phyloP scores from a whole-genome alignment of 2,797 vertebrate species.

The Clangula hyemalis region DNA sequence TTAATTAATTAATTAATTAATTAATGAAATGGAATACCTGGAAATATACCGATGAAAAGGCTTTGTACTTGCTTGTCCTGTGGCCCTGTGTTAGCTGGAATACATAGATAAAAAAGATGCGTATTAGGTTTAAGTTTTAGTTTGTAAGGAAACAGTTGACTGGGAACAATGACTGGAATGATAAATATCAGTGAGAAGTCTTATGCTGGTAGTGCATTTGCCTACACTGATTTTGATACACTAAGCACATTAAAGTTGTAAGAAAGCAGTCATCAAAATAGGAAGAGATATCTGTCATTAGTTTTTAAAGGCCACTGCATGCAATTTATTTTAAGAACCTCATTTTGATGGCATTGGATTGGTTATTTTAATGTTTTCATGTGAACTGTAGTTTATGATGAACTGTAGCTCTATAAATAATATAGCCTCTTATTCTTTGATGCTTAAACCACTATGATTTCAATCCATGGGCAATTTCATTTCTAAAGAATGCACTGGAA shows the following conservation, averaged over 20 bases:
- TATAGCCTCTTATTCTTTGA: neutral
- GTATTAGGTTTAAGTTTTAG: neutral
- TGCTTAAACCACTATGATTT: neutral
- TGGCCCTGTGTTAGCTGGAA: neutral
- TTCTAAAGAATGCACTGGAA: slow-evolving; percentile 9
- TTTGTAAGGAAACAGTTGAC: neutral
- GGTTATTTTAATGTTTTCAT: neutral
- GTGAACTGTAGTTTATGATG: neutral
- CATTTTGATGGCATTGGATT: neutral
- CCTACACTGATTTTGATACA: neutral
- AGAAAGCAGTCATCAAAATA: neutral
- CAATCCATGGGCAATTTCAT: neutral
- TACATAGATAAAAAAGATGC: neutral
- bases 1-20: neutral
- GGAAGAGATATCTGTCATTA: neutral
- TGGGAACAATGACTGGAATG: neutral
- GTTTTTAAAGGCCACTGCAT: neutral
- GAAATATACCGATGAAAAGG: neutral
- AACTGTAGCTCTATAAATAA: neutral
- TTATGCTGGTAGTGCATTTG: neutral
- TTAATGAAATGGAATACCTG: neutral
- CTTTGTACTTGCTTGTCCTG: neutral
- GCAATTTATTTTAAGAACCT: neutral
- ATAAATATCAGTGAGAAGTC: neutral
- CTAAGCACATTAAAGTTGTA: neutral